Evolutionary conservation across 1,140 invertebrate genomes (phyloP).

Genomic region (Hydropsyche tenuis): DNA sequence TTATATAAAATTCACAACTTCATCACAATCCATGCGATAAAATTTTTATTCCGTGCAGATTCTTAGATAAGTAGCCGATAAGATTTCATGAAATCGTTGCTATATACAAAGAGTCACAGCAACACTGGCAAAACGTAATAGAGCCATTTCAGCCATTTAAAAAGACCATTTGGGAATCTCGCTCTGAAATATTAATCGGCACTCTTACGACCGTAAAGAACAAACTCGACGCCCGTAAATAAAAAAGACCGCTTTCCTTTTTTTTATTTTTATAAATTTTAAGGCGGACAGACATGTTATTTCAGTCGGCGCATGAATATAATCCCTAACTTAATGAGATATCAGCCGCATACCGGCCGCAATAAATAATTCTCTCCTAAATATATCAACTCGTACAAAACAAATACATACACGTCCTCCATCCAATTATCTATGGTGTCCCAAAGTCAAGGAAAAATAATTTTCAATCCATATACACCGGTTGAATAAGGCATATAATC

Average conservation of each 20-base stretch:
- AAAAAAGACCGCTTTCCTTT: no score
- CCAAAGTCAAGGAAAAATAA: neutral
- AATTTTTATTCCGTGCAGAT: no score
- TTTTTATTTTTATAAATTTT: neutral
- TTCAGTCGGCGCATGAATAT: conserved; percentile 39
- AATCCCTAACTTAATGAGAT: conserved; percentile 47
- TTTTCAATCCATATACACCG: neutral
- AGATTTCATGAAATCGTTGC: no score
- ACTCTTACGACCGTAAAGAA: neutral
- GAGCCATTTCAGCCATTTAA: neutral
- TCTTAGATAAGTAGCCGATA: no score
- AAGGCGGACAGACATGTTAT: conserved; percentile 21
- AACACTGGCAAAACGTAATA: no score
- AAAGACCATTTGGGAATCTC: no score
- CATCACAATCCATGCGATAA: no score
- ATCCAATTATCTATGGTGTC: conserved; percentile 46
- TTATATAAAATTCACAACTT: no score
- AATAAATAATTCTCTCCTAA: conserved; percentile 45
- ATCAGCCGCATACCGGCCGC: conserved; percentile 35
- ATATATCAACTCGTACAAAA: conserved; percentile 41
- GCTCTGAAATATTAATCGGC: no score
- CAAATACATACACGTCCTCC: conserved; percentile 24
- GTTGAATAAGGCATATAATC: conserved; percentile 31
- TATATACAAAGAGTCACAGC: no score
- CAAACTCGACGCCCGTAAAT: conserved; percentile 2